Evolutionary conservation across 1,140 invertebrate species (phyloP), one percentile per base, ranked within the genome.

Genomic region (Drosophila ficusphila): DNA sequence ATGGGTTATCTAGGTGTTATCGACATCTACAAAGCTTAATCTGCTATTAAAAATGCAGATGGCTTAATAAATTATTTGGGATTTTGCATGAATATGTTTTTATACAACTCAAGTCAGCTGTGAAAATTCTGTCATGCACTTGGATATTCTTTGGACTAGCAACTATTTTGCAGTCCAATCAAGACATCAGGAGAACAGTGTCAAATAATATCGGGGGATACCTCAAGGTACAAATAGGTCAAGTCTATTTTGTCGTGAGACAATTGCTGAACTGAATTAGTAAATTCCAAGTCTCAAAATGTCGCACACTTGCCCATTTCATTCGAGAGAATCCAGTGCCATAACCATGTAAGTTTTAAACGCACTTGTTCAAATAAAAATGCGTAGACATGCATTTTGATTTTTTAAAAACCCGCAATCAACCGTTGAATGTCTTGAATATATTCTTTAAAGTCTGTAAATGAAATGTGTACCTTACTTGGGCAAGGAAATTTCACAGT

Each of bases 271-370:
- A 51, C 61, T 52, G 31, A 27, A 23, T 36, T 61, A 2, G 23
- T 38, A 72, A 72, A 72, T 72, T 72, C 62, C 5, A 31, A 72
- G 69, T 72, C 39, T 41, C 31, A 74, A 61, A 39, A 85, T 85
- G 79, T 85, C 76, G 31, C 67, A 64, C 48, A 41, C 46, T 44
- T 57, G 65, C 16, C 67, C 62, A 25, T 8, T 19, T 25, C 21
- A 18, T 36, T 21, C 11, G 21, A 47, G 23, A 33, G 39, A 62
- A 14, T 16, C 31, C 7, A 23, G 33, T 36, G 3, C 46, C 12
- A 19, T 46, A 1, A 53, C 8, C 47, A 72, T 72, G 69, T 72
- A 72, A 72, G 69, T 73, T 33, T 31, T 8, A 2, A 18, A 25
- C 5, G n/a, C 11, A 8, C 4, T 1, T 14, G 1, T 9, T 7